These are phyloP conservation scores for Sebastes diploproa DNA, from an alignment of 2,797 vertebrate species.

Conservation along the genomic window DNA sequence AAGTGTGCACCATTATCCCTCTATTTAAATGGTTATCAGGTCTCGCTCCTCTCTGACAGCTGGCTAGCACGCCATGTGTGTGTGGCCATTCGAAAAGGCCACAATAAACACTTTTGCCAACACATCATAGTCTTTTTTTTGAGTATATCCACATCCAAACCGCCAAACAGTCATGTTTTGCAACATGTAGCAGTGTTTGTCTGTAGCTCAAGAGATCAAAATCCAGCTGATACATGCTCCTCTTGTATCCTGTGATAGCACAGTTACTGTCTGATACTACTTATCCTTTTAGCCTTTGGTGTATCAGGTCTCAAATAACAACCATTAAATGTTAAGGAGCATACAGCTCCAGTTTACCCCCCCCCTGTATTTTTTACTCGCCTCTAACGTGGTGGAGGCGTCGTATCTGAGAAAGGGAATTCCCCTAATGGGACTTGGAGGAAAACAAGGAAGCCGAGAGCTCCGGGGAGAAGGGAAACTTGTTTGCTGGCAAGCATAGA, in stretches of 20 bases:
- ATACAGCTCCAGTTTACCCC: constrained; percentile 29
- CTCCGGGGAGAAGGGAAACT: constrained; percentile 57
- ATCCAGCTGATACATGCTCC: not conserved
- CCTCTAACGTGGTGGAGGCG: constrained; percentile 34
- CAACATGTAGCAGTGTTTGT: not conserved
- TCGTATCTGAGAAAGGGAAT: constrained; percentile 48
- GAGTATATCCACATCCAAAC: not conserved
- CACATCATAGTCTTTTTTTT: not conserved
- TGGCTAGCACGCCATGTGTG: not conserved
- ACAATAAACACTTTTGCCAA: not conserved
- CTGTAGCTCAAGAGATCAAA: constrained; percentile 11
- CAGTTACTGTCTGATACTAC: not conserved
- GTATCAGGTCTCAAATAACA: constrained; percentile 41
- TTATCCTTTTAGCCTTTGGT: constrained; percentile 44
- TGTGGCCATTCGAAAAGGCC: not conserved
- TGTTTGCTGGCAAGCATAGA: constrained; percentile 50
- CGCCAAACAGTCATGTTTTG: not conserved
- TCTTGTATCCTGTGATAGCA: constrained; percentile 4
- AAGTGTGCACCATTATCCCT: not conserved
- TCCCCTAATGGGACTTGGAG: constrained; percentile 69
- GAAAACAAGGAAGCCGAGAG: constrained; percentile 60
- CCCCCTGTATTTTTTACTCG: not conserved
- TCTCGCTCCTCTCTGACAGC: not conserved
- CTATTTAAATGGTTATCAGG: not conserved
- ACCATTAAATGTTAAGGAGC: constrained; percentile 64